A percentile compares a stretch with the other conserved stretches of the same genome.
These are phyloP conservation scores for Graphium colonna DNA, from an alignment of 2,888 invertebrate genomes.

Conservation along the genomic window DNA sequence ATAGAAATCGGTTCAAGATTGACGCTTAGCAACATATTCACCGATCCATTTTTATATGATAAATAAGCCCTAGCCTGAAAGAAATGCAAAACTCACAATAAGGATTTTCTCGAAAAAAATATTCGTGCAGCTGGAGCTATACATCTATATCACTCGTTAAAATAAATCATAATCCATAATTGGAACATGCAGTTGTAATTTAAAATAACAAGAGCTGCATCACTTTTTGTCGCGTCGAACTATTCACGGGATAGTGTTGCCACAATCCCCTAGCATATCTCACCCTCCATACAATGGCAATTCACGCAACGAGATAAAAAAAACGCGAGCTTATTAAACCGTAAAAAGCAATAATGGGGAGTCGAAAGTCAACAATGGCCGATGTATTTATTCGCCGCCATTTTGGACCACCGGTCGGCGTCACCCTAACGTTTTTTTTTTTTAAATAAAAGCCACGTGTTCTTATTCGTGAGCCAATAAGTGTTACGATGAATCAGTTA, in stretches of 20 bases:
- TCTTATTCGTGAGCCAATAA: background rate
- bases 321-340: constrained; percentile 78
- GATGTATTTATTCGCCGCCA: constrained; percentile 41
- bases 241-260: constrained; percentile 22
- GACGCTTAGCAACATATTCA: too few relatives aligned
- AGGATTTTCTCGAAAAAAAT: too few relatives aligned
- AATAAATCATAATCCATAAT: background rate
- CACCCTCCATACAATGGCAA: constrained; percentile 58
- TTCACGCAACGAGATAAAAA: constrained; percentile 75
- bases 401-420: constrained; percentile 40
- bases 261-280: constrained; percentile 37
- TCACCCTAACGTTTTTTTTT: constrained; percentile 25
- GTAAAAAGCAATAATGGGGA: constrained; percentile 77
- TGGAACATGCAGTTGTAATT: too few relatives aligned
- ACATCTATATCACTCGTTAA: background rate
- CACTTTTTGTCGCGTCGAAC: constrained; percentile 18
- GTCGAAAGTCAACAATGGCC: constrained; percentile 73
- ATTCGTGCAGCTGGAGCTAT: background rate
- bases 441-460: constrained; percentile 15
- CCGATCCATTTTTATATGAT: too few relatives aligned
- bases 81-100: too few relatives aligned
- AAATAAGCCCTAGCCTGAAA: too few relatives aligned
- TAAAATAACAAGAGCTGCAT: too few relatives aligned
- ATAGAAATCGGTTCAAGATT: too few relatives aligned
- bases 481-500: background rate